These are phyloP conservation scores for Pampusana beccarii DNA, from an alignment of 2,113 vertebrate species.

Conservation along the genomic window DNA sequence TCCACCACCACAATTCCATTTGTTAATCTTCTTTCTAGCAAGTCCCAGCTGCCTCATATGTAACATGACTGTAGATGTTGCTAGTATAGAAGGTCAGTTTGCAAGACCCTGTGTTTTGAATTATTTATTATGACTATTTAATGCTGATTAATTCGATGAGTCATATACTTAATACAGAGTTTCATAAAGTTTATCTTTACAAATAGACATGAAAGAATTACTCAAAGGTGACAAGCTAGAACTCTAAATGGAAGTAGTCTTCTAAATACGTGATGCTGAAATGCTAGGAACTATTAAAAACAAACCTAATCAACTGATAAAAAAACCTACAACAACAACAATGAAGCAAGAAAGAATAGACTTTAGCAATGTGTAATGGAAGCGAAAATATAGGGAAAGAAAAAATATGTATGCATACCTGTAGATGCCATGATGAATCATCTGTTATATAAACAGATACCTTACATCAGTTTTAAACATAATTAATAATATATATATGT, in stretches of 20 bases:
- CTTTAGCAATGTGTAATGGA: not conserved
- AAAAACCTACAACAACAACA: not conserved
- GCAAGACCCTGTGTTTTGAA: not conserved
- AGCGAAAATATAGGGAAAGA: not conserved
- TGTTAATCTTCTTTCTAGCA: not conserved
- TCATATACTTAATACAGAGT: not conserved
- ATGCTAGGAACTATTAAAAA: not conserved
- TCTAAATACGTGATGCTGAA: not conserved
- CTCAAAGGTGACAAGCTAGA: not conserved
- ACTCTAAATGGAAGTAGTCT: not conserved
- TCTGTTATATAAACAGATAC: not conserved
- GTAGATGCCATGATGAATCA: not conserved
- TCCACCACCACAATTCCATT: not conserved
- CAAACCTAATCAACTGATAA: too few relatives aligned
- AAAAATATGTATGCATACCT: not conserved
- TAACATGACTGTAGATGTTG: not conserved
- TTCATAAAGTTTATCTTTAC: not conserved
- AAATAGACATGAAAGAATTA: not conserved
- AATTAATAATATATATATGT: not conserved
- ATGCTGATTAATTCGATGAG: conserved; percentile 16
- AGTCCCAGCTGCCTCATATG: not conserved
- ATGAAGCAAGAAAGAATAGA: not conserved
- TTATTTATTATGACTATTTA: not conserved
- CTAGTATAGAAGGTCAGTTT: not conserved
- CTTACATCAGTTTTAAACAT: not conserved